Evolutionary conservation across 2,113 vertebrate species (phyloP).

Genomic region (Eclectus roratus): DNA sequence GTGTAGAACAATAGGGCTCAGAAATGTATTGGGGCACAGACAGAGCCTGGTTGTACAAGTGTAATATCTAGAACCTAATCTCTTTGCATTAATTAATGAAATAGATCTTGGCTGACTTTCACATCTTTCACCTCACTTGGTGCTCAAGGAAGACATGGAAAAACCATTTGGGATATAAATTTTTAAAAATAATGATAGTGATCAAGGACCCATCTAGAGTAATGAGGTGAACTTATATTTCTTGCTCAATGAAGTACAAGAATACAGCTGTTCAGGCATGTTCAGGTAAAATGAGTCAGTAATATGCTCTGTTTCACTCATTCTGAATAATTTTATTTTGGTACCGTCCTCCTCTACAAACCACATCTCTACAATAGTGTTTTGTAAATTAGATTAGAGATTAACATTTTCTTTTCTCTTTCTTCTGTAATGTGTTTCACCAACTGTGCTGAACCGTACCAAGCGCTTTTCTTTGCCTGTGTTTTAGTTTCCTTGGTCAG

Average conservation of each 20-base stretch:
- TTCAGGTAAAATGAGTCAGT: not conserved
- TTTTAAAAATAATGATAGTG: conserved; percentile 23
- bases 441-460: not conserved
- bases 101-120: conserved; percentile 17
- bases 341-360: not conserved
- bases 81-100: conserved; percentile 45
- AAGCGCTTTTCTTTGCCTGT: not conserved
- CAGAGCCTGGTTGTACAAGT: not conserved
- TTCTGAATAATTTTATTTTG: not conserved
- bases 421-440: not conserved
- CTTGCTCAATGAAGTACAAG: not conserved
- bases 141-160: conserved; percentile 14
- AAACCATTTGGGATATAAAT: conserved; percentile 42
- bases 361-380: not conserved
- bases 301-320: not conserved
- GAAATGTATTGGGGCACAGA: not conserved
- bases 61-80: conserved; percentile 27
- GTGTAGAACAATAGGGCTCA: not conserved
- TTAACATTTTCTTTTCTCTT: not conserved
- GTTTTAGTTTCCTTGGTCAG: not conserved
- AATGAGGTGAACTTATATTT: not conserved
- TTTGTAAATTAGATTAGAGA: not conserved
- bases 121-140: not conserved
- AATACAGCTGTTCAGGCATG: not conserved
- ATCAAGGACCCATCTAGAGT: not conserved